Percentiles rank a stretch among this genome's conserved stretches.
These are phyloP conservation scores for Penaeus chinensis DNA, from an alignment of 1,140 invertebrate species.

Conservation along the genomic window DNA sequence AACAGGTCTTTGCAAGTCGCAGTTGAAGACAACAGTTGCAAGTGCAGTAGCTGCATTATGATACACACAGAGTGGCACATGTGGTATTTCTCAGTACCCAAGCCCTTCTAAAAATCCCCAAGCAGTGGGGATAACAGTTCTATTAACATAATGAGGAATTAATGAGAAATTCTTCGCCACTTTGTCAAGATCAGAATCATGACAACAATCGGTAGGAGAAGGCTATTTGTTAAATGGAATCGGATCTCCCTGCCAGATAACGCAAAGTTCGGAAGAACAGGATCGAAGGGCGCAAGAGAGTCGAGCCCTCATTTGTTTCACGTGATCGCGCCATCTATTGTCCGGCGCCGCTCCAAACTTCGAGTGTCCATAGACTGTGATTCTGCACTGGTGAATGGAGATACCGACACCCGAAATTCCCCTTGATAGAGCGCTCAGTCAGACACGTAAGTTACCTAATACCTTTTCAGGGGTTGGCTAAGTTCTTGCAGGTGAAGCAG, in stretches of 20 bases:
- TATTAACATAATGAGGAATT: constrained; percentile 8
- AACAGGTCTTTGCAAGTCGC: too few relatives aligned
- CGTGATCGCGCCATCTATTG: constrained; percentile 22
- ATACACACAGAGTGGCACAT: too few relatives aligned
- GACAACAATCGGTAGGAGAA: constrained; percentile 54
- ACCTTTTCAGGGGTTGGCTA: not conserved
- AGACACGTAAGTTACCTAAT: constrained; percentile 34
- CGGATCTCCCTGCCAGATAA: not conserved
- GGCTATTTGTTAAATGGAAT: constrained; percentile 10
- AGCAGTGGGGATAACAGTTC: not conserved
- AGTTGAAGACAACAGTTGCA: too few relatives aligned
- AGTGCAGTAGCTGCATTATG: too few relatives aligned
- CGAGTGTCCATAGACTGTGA: constrained; percentile 48
- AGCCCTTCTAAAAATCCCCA: too few relatives aligned
- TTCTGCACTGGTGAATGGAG: constrained; percentile 55
- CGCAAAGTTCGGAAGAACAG: not conserved
- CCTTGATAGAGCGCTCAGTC: constrained; percentile 32
- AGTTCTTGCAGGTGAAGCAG: not conserved
- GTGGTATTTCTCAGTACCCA: too few relatives aligned
- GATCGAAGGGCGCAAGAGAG: not conserved
- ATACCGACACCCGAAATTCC: constrained; percentile 48
- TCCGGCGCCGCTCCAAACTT: not conserved
- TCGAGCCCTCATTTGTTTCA: not conserved
- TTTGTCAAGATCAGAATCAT: constrained; percentile 54
- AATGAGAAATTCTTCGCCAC: constrained; percentile 40